Base-by-base conservation (phyloP, 2,888 invertebrate genomes). In the Alloplasta piceator region DNA sequence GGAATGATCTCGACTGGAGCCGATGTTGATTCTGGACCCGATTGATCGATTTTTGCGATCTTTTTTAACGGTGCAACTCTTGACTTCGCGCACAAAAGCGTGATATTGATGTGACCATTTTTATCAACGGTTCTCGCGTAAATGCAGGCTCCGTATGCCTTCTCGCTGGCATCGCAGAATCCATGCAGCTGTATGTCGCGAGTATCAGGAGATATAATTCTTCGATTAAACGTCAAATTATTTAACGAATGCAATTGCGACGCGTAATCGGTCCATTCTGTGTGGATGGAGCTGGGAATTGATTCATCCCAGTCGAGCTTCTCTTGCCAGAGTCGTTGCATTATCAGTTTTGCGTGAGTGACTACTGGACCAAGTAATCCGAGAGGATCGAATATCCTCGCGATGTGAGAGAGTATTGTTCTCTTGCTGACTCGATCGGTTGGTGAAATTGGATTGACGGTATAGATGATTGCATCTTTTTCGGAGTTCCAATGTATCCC, bases 261-360 rank as follows among this genome's bases (percentile, higher is more conserved):
- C 1, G 46, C 43, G 61, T 72, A 84, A 14, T 72, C 39, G 1
- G 7, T 43, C 85, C 84, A 86, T 12, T 58, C 70, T 7, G 78
- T 61, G 9, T 83, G 60, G 3, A 84, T 48, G 5, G 78, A 61
- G 0, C 2, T 12, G 0, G 85, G 86, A 2, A 84, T 16, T 10
- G 85, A 83, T 55, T 86, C 85, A 43, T 86, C 83, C 85, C 85
- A 85, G 12, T 82, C 80, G 0, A 85, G 7, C 48, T 85, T 85
- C 6, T 72, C n/a, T 68, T 67, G 50, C 86, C 87, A 87, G 0
- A 85, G 55, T 6, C 63, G 41, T 72, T 86, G 87, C 80, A 86
- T 84, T 0, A 86, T 73, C 0, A 78, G 36, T 73, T 87, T 87
- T 4, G 84, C 85, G 5, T 58, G 43, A 0, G 84, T 66, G 1